phyloP scores from a whole-genome alignment of 1,140 invertebrate genomes.

The Drosophila parvula region DNA sequence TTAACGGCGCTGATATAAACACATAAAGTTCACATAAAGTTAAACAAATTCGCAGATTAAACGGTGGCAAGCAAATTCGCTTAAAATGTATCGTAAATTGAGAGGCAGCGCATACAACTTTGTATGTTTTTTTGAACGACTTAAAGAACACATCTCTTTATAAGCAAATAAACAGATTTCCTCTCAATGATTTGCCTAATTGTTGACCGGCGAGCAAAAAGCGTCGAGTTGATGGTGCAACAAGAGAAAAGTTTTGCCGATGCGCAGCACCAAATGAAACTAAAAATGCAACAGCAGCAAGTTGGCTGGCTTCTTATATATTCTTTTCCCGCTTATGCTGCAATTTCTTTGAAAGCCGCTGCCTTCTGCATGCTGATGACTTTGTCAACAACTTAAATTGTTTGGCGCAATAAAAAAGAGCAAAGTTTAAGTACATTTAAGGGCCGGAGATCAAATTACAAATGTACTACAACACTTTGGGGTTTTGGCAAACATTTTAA shows the following conservation, averaged over 20 bases:
- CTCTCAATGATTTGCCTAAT: slow-evolving; percentile 56
- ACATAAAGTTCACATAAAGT: slow-evolving; percentile 13
- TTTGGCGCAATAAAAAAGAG: slow-evolving; percentile 59
- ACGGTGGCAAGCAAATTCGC: background rate
- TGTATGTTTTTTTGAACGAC: too few species aligned
- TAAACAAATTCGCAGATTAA: slow-evolving; percentile 29
- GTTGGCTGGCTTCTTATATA: slow-evolving; percentile 14
- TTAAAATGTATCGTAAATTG: slow-evolving; percentile 14
- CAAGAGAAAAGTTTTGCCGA: slow-evolving; percentile 45
- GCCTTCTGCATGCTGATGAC: slow-evolving; percentile 70
- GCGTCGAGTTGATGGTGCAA: slow-evolving; percentile 6
- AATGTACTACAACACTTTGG: background rate
- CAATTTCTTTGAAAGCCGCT: slow-evolving; percentile 42
- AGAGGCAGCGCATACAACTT: slow-evolving; percentile 2
- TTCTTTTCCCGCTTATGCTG: slow-evolving; percentile 49
- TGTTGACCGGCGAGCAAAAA: slow-evolving; percentile 16
- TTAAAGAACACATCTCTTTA: background rate
- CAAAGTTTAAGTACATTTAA: slow-evolving; percentile 72
- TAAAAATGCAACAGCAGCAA: slow-evolving; percentile 68
- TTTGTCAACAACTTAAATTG: slow-evolving; percentile 81
- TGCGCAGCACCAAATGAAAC: slow-evolving; percentile 11
- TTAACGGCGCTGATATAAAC: slow-evolving; percentile 35
- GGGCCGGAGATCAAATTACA: slow-evolving; percentile 29
- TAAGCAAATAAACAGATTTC: slow-evolving; percentile 28
- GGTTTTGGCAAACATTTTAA: slow-evolving; percentile 3